Base-by-base conservation (phyloP, 1,140 invertebrate genomes). In the Trichonephila clavata region DNA sequence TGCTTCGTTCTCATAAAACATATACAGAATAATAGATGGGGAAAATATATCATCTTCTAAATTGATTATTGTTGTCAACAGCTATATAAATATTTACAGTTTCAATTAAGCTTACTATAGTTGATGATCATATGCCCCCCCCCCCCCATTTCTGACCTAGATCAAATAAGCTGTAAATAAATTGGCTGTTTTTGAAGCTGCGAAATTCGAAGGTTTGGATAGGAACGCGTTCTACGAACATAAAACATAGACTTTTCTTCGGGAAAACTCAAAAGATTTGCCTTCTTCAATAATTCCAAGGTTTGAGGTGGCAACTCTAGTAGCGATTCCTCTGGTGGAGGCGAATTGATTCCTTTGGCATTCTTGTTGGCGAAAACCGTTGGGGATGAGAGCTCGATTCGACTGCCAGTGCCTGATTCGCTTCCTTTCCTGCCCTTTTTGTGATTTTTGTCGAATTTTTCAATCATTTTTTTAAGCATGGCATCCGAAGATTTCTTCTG, bases 201-300 rank as follows among this genome's bases (percentile, higher is more conserved):
- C 20, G 16, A 43, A 8, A 71, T 20, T 39, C 39, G 57, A 24
- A 87, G 24, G 20, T n/a, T 87, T 3, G 86, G 86, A 50, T 39
- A 39, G 13, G 86, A 89, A 20, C 43, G 68, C 21, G 60, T 50
- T 71, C 63, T 71, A 0, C 86, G 18, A 3, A 90, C 21, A 27
- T 90, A 90, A 27, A 90, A 90, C 57, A 80, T 77, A 27, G 88
- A 80, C 16, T 18, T 63, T 32, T 80, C 24, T 57, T 7, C 14
- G 4, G 43, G 21, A n/a, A n/a, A 24, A 32, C 50, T 24, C 5
- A 81, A 20, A 1, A 80, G 57, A 60, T 90, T 90, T 8, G 88
- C 88, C 50, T 59, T 57, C 57, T 80, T 80, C 57, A 90, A 43
- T n/a, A 90, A n/a, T 27, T 80, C 24, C 10, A 60, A n/a, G 6